Base-by-base conservation (phyloP, 2,113 vertebrate species). In the Neolamprologus hecqui region DNA sequence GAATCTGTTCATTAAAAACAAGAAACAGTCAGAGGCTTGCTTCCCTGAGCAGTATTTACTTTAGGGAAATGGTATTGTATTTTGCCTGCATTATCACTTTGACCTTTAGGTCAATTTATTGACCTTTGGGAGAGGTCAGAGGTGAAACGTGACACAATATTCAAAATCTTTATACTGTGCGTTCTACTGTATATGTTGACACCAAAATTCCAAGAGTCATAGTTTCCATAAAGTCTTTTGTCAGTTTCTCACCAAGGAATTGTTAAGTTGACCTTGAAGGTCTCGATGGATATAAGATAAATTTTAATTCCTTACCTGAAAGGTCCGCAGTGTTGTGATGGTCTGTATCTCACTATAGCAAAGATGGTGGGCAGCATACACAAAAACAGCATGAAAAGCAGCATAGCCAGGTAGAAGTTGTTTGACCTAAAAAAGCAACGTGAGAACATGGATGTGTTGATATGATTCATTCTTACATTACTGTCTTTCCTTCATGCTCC, bases 331-430 rank as follows among this genome's bases (percentile, higher is more conserved):
- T 95, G 97, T 57, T 95, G 95, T 2, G 99, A 99, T 0, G 99
- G 99, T 81, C 97, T 97, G 37, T 99, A 99, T 54, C 97, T 96
- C 17, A 97, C 98, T 2, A 99, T 99, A 6, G 99, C 97, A 79
- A 99, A 99, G 88, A 99, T 95, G 6, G 99, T 99, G 21, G 99
- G 99, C 49, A 99, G 95, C 98, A 99, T 99, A 91, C 99, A 99
- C 23, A 99, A 94, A 83, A 99, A 99, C 3, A 99, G 93, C 99
- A 99, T 99, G 84, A 99, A 99, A 3, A 99, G 96, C 23, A 99
- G 92, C 98, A 98, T 99, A 1, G 98, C 97, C 94, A 99, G 87
- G 93, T 99, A 99, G 97, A 99, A 99, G 90, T 99, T 99, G 92
- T 99, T 99, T 42, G 99, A 99, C 91, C 99, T 99, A 92, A 17